Evolutionary conservation across 2,797 vertebrate genomes (phyloP).

Genomic region (Coreius guichenoti): DNA sequence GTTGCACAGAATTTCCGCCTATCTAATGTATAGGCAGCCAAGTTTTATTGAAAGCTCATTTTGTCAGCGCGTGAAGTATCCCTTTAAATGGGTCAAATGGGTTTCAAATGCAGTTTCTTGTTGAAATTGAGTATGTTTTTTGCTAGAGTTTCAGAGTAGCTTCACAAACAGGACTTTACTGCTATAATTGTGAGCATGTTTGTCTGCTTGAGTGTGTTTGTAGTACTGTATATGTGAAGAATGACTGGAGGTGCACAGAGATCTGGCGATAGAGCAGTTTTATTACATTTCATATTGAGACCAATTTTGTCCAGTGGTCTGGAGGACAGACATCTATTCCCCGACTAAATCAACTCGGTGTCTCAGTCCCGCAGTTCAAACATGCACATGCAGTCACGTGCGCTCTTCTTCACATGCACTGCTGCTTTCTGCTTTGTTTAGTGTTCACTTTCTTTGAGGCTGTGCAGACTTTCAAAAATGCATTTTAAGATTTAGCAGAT

Average conservation of each 20-base stretch:
- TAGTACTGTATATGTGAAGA: slow-evolving; percentile 67
- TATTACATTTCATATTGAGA: slow-evolving; percentile 84
- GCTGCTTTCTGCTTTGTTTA: slow-evolving; percentile 15
- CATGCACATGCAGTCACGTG: slow-evolving; percentile 46
- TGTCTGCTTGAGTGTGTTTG: not conserved
- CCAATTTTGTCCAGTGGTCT: slow-evolving; percentile 77
- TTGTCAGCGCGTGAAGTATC: too few species aligned
- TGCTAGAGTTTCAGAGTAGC: slow-evolving; percentile 30
- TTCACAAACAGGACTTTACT: not conserved
- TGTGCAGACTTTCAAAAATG: not conserved
- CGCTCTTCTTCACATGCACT: not conserved
- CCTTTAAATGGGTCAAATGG: not conserved
- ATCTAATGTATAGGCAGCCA: too few species aligned
- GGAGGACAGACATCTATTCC: slow-evolving; percentile 81
- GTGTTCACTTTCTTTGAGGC: not conserved
- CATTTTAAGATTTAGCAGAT: slow-evolving; percentile 5
- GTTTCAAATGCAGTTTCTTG: not conserved
- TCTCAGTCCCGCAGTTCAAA: slow-evolving; percentile 61
- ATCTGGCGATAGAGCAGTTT: slow-evolving; percentile 72
- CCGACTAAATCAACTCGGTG: slow-evolving; percentile 76
- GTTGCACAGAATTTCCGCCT: too few species aligned
- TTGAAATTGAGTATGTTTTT: not conserved
- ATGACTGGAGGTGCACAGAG: slow-evolving; percentile 72
- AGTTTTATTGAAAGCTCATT: too few species aligned
- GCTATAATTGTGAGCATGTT: not conserved